Conservation (phyloP, 2,888 invertebrate species). For the Drosophila tripunctata region DNA sequence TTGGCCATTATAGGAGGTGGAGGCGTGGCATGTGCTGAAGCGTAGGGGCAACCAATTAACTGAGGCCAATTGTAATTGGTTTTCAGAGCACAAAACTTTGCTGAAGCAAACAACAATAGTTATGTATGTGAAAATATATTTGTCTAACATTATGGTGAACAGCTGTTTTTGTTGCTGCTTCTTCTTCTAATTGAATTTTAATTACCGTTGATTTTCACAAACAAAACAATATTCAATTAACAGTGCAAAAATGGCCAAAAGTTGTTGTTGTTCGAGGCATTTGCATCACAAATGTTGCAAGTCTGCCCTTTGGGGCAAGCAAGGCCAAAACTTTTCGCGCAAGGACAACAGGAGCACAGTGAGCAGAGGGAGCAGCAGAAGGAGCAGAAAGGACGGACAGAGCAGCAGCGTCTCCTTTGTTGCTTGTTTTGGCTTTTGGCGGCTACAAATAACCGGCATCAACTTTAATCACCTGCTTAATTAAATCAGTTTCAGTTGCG, state of each 20-base stretch:
- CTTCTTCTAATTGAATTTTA: constrained; percentile 60
- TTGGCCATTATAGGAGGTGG: constrained; percentile 73
- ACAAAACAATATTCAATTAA: constrained; percentile 52
- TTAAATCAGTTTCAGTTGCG: constrained; percentile 78
- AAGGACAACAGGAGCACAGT: constrained; percentile 20
- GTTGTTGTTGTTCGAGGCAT: constrained; percentile 32
- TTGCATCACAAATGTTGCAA: constrained; percentile 56
- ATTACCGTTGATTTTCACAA: constrained; percentile 51
- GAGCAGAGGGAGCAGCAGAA: background rate
- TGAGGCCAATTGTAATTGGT: constrained; percentile 61
- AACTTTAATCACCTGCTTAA: constrained; percentile 82
- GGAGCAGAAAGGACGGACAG: background rate
- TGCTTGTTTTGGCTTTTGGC: constrained; percentile 53
- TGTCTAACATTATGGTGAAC: constrained; percentile 13
- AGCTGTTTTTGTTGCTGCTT: constrained; percentile 40
- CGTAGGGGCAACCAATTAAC: constrained; percentile 56
- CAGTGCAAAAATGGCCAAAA: constrained; percentile 34
- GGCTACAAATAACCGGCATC: constrained; percentile 79
- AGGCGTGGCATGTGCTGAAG: background rate
- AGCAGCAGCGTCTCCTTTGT: constrained; percentile 38
- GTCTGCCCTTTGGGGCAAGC: background rate
- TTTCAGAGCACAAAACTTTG: constrained; percentile 21
- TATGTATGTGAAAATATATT: background rate
- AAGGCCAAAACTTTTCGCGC: constrained; percentile 59
- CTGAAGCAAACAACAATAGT: constrained; percentile 21